Conservation (phyloP, 2,888 invertebrate species). For the Volucella inanis region DNA sequence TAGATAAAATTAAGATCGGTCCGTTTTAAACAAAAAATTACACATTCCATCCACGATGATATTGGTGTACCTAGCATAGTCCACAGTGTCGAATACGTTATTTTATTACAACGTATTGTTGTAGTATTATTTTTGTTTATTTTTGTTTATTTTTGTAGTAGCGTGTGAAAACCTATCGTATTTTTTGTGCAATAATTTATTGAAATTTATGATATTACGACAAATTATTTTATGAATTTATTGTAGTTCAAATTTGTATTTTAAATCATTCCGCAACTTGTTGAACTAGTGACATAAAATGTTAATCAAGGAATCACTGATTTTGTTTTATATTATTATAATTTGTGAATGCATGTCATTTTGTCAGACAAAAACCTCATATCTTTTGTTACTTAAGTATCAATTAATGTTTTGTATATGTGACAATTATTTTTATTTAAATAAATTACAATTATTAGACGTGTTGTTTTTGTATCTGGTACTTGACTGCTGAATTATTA, state of each 20-base stretch:
- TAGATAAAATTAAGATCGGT: constrained; percentile 44
- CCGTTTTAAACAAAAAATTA: constrained; percentile 60
- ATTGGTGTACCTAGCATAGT: constrained; percentile 28
- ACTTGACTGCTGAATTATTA: not conserved
- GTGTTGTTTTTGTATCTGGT: not conserved
- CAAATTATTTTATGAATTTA: not conserved
- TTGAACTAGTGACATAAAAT: constrained; percentile 45
- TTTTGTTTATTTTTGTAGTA: constrained; percentile 11
- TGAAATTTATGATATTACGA: constrained; percentile 34
- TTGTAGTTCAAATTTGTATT: not conserved
- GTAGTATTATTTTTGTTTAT: constrained; percentile 12
- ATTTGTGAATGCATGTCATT: constrained; percentile 6
- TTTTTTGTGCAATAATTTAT: constrained; percentile 61
- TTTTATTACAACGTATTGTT: constrained; percentile 29
- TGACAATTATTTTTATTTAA: constrained; percentile 29
- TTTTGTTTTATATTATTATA: constrained; percentile 11
- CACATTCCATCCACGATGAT: constrained; percentile 65
- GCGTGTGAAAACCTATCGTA: constrained; percentile 13
- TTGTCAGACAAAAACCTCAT: not conserved
- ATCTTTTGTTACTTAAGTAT: constrained; percentile 27
- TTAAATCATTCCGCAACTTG: constrained; percentile 30
- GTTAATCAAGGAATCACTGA: constrained; percentile 7
- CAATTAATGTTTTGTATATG: constrained; percentile 10
- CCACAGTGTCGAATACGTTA: not conserved
- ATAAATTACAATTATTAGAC: constrained; percentile 35